These are phyloP conservation scores for Holothuria glaberrima DNA, from an alignment of 35 echinoderm and acorn worm genomes.

Conservation along the genomic window DNA sequence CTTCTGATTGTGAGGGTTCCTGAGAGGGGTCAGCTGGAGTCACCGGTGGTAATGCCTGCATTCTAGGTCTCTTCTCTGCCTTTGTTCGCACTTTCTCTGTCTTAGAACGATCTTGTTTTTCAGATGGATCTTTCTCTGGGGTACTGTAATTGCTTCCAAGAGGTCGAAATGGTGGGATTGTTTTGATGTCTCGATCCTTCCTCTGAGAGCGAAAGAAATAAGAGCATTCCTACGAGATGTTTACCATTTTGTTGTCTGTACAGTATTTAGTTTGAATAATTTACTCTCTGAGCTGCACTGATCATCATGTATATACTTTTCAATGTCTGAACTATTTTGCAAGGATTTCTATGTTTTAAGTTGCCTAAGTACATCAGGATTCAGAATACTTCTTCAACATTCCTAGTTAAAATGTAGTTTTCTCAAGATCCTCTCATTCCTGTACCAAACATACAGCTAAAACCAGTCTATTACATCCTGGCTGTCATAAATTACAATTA, in stretches of 20 bases:
- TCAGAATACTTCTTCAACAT: too few species aligned
- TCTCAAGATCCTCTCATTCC: too few species aligned
- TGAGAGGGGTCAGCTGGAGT: neutral
- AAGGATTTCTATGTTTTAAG: too few species aligned
- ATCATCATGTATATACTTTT: too few species aligned
- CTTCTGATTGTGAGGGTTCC: neutral
- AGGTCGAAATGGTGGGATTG: slow-evolving; percentile 93
- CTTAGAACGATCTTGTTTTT: slow-evolving; percentile 57
- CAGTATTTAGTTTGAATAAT: too few species aligned
- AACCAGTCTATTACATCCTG: too few species aligned
- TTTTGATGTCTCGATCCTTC: slow-evolving; percentile 98
- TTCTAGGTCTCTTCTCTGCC: slow-evolving; percentile 44
- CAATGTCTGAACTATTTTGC: too few species aligned
- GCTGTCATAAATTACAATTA: too few species aligned
- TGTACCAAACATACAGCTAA: too few species aligned
- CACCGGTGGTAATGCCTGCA: neutral
- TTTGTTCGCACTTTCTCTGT: slow-evolving; percentile 59
- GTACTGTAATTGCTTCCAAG: slow-evolving; percentile 83
- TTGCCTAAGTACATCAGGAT: too few species aligned
- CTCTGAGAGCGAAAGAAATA: slow-evolving; percentile 79
- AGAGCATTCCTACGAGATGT: slow-evolving; percentile 27
- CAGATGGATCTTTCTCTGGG: slow-evolving; percentile 76
- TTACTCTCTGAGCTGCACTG: too few species aligned
- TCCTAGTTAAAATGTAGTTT: too few species aligned
- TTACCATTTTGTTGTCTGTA: neutral